Evolutionary conservation across 2,888 invertebrate genomes (phyloP).

Genomic region (Dascillus cervinus): DNA sequence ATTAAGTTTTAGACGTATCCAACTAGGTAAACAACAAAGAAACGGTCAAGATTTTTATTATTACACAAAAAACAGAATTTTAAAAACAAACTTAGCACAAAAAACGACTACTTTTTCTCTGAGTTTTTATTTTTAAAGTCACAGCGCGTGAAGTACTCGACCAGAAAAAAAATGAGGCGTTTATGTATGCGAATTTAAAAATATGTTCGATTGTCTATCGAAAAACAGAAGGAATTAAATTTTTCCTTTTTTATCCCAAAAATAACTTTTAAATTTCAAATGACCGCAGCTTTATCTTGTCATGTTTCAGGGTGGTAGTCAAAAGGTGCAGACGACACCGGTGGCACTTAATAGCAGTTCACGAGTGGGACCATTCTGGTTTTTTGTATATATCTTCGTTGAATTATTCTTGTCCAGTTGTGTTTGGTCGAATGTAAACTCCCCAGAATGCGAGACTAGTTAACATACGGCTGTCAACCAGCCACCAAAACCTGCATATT

Average conservation of each 20-base stretch:
- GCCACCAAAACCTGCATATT: conserved; percentile 36
- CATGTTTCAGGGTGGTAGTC: conserved; percentile 25
- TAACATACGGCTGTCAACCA: conserved; percentile 39
- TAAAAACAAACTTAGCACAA: too few species aligned
- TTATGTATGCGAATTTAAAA: too few species aligned
- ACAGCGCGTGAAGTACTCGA: too few species aligned
- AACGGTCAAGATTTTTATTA: too few species aligned
- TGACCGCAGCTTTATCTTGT: conserved; percentile 27
- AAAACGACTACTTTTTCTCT: too few species aligned
- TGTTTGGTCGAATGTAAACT: conserved; percentile 40
- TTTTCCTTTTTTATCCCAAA: conserved; percentile 9
- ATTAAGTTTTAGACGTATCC: too few species aligned
- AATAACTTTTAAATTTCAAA: conserved; percentile 24
- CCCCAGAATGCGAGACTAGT: conserved; percentile 34
- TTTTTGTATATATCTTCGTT: conserved; percentile 37
- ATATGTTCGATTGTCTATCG: too few species aligned
- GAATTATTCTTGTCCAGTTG: conserved; percentile 42
- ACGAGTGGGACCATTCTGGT: conserved; percentile 35
- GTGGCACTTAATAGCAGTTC: conserved; percentile 40
- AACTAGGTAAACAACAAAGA: too few species aligned
- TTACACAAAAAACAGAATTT: too few species aligned
- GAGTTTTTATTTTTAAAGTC: too few species aligned
- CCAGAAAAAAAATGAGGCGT: too few species aligned
- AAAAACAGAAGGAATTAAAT: conserved; percentile 5
- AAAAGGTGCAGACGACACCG: conserved; percentile 38